Evolutionary conservation across 2,888 invertebrate genomes (phyloP).

Genomic region (Galerucella calmariensis): DNA sequence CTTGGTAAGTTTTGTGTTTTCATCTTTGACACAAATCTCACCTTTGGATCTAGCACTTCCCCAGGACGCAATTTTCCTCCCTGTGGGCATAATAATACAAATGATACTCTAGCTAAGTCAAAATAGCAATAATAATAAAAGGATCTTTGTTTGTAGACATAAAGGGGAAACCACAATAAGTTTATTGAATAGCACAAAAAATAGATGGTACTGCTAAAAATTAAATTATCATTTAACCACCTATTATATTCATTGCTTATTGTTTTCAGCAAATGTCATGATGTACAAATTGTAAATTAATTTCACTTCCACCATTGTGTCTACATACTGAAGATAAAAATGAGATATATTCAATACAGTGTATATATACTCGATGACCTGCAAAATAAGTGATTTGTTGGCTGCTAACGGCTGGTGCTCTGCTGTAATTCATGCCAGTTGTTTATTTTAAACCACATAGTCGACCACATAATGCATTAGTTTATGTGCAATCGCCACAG

Average conservation of each 20-base stretch:
- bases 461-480: conserved; percentile 41
- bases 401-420: conserved; percentile 49
- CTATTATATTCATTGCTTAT: background rate
- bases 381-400: conserved; percentile 39
- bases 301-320: conserved; percentile 14
- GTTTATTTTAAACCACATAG: conserved; percentile 30
- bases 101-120: conserved; percentile 44
- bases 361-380: conserved; percentile 46
- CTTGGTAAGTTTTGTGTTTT: conserved; percentile 65
- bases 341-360: conserved; percentile 15
- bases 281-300: background rate
- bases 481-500: conserved; percentile 39
- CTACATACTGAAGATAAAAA: conserved; percentile 17
- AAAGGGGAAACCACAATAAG: background rate
- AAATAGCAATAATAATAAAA: conserved; percentile 20
- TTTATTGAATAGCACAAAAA: background rate
- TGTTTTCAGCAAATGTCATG: background rate
- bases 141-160: conserved; percentile 3
- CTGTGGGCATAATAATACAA: conserved; percentile 67
- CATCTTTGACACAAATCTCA: conserved; percentile 73
- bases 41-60: conserved; percentile 81
- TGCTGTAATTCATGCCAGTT: conserved; percentile 44
- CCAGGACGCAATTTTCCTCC: conserved; percentile 82
- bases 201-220: background rate
- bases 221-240: background rate